phyloP scores from a whole-genome alignment of 2,113 vertebrate species.

The Ictalurus punctatus region DNA sequence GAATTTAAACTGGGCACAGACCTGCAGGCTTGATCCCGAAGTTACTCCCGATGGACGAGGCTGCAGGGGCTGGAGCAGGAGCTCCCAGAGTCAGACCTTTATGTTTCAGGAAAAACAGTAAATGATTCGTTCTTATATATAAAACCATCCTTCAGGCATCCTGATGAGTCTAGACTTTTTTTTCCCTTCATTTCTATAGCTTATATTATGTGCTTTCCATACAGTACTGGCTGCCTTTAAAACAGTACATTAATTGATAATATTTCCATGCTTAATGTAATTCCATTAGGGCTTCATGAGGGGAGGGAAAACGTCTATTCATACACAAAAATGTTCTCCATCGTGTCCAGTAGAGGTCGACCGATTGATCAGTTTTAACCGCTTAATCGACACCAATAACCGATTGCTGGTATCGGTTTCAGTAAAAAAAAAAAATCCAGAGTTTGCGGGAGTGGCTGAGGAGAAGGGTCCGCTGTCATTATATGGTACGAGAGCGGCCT shows the following conservation, averaged over 20 bases:
- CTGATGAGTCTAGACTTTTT: background rate
- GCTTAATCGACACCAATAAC: too few species aligned
- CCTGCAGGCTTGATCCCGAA: conserved; percentile 81
- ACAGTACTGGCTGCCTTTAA: background rate
- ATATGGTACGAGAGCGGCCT: too few species aligned
- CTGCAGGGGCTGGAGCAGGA: conserved; percentile 41
- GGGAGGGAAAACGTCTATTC: background rate
- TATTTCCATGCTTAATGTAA: background rate
- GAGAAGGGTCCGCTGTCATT: too few species aligned
- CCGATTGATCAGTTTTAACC: too few species aligned
- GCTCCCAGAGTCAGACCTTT: conserved; percentile 58
- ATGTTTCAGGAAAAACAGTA: background rate
- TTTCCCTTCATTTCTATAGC: background rate
- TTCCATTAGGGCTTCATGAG: background rate
- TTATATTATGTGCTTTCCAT: background rate
- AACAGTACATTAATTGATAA: background rate
- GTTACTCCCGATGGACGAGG: conserved; percentile 60
- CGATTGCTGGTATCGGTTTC: too few species aligned
- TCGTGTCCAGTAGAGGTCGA: too few species aligned
- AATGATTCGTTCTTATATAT: background rate
- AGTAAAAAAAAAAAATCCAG: too few species aligned
- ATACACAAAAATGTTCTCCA: too few species aligned
- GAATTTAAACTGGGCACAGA: conserved; percentile 31
- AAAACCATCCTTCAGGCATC: background rate
- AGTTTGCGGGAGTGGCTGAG: too few species aligned